Base-by-base conservation (phyloP, 2,888 invertebrate species). In the Limnephilus lunatus region DNA sequence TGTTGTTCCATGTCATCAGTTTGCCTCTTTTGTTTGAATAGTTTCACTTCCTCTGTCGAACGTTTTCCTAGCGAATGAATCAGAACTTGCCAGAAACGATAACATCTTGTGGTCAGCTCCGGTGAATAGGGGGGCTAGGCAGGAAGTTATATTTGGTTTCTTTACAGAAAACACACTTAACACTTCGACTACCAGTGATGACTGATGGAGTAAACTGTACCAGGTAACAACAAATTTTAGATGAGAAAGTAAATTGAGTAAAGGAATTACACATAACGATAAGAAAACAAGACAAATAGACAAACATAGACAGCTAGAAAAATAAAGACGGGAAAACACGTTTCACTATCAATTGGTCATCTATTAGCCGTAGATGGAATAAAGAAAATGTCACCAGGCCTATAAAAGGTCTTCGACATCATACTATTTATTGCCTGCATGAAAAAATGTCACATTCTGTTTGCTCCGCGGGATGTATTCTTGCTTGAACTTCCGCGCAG, bases 21-120 rank as follows among this genome's bases (percentile, higher is more conserved):
- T 68, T 25, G 48, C 48, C 15, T 48, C 48, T 48, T 44, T 44
- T 2, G 25, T n/a, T n/a, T 25, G 25, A 2, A 68, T 25, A 25
- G 68, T 68, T 85, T 87, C 19, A 53, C 31, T 48, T 53, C 3
- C 14, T 68, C n/a, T 14, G 39, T 39, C 31, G 7, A 86, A 30
- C 39, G 19, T 30, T 87, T 31, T 25, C 32, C 11, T n/a, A 35
- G 80, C 39, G 88, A 80, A 81, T 89, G 88, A 89, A n/a, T 89
- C 88, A 89, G 39, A n/a, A 80, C 9, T 81, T 39, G 25, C 35
- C 80, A 80, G 88, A 89, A 89, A 81, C 19, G 88, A 68, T 53
- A 87, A 53, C 32, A 53, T 89, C 88, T 89, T 81, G 88, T 39
- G 88, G 88, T 89, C 80, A 80, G 80, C 81, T 35, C 80, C 68